These are phyloP conservation scores for Anarsia innoxiella DNA, from an alignment of 2,888 invertebrate genomes.

Conservation along the genomic window DNA sequence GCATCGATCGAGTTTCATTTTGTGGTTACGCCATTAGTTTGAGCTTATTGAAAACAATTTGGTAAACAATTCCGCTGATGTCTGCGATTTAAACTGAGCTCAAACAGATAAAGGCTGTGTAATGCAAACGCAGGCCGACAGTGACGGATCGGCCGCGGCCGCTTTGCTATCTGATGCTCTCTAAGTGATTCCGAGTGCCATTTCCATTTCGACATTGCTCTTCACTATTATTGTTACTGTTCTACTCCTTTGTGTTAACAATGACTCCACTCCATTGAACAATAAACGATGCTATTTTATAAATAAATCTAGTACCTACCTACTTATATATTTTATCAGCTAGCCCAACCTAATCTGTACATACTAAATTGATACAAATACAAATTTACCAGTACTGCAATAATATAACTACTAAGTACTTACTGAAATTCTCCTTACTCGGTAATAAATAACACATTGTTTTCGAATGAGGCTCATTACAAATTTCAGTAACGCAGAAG, in stretches of 20 bases:
- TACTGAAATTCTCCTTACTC: slow-evolving; percentile 29
- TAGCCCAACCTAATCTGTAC: neutral
- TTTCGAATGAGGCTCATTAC: slow-evolving; percentile 69
- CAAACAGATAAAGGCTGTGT: slow-evolving; percentile 68
- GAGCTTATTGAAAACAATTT: slow-evolving; percentile 72
- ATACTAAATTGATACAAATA: neutral
- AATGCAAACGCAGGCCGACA: slow-evolving; percentile 71
- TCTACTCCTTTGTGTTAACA: slow-evolving; percentile 47
- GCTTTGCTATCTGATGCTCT: slow-evolving; percentile 71
- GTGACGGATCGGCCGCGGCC: slow-evolving; percentile 69
- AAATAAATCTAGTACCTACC: no score
- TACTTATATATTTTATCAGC: no score
- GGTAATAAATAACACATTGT: slow-evolving; percentile 67
- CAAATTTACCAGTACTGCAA: neutral
- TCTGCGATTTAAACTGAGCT: slow-evolving; percentile 64
- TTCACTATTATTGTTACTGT: slow-evolving; percentile 61
- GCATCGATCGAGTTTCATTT: slow-evolving; percentile 37
- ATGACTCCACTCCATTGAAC: neutral
- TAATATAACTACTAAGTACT: no score
- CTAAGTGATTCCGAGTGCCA: slow-evolving; percentile 68
- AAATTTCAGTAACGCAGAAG: slow-evolving; percentile 58
- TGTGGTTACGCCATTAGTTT: slow-evolving; percentile 58
- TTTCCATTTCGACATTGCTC: slow-evolving; percentile 66
- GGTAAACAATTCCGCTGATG: slow-evolving; percentile 67
- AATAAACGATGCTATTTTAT: no score